Percentiles rank a stretch among this genome's conserved stretches.
phyloP scores from a whole-genome alignment of 2,113 vertebrate species.

The pig (Sus scrofa) region T2T-Sscrofa CM000818.6:60377501-60378000 shows the following conservation, averaged over 20 bases:
- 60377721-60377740: background rate
- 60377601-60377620: too few relatives aligned
- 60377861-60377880: background rate
- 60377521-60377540: too few relatives aligned
- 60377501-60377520: too few relatives aligned
- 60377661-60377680: background rate
- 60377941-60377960: background rate
- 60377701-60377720: background rate
- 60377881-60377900: background rate
- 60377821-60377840: fast-evolving
- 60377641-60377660: too few relatives aligned
- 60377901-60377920: background rate
- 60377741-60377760: background rate
- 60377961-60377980: background rate
- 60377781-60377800: background rate
- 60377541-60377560: too few relatives aligned
- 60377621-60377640: too few relatives aligned
- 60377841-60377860: background rate
- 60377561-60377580: too few relatives aligned
- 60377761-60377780: too few relatives aligned
- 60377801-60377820: background rate
- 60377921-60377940: background rate
- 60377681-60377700: background rate
- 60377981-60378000: background rate
- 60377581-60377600: too few relatives aligned